Percentiles rank a stretch among this genome's conserved stretches.
These are phyloP conservation scores for Galeruca laticollis DNA, from an alignment of 2,888 invertebrate genomes.

Conservation along the genomic window DNA sequence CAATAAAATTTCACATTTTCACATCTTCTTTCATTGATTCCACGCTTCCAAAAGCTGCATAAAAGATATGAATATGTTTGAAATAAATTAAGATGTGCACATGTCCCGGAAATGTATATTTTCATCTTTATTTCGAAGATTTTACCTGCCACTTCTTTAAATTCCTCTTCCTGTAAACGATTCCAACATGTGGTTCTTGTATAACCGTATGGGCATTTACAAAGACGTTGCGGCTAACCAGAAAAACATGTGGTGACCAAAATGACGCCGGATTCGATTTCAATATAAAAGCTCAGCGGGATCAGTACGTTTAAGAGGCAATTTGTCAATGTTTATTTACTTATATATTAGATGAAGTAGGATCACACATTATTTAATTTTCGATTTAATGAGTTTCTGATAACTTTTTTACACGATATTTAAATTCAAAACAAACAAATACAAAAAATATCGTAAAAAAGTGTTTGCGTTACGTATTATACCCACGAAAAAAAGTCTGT, in stretches of 20 bases:
- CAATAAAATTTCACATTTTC: no score
- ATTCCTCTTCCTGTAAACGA: slow-evolving; percentile 27
- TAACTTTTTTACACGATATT: no score
- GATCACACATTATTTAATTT: no score
- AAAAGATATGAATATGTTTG: neutral
- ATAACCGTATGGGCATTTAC: neutral
- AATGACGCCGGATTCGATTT: slow-evolving; percentile 17
- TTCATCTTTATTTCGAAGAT: slow-evolving; percentile 18
- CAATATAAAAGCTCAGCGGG: slow-evolving; percentile 16
- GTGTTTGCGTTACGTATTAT: no score
- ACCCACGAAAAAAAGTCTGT: no score
- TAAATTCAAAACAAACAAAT: no score
- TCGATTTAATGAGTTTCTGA: no score
- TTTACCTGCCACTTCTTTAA: slow-evolving; percentile 25
- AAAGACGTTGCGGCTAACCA: slow-evolving; percentile 22
- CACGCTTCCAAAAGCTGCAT: no score
- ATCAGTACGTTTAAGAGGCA: slow-evolving; percentile 11
- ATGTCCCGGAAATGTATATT: slow-evolving; percentile 21
- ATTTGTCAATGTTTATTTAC: slow-evolving; percentile 20
- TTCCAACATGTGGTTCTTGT: slow-evolving; percentile 26
- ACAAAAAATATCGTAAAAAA: no score
- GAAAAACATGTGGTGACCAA: slow-evolving; percentile 26
- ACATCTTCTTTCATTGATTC: no score
- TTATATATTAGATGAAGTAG: no score
- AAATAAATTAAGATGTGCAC: slow-evolving; percentile 18